These are phyloP conservation scores for Otolemur garnettii DNA, from an alignment of 2,113 vertebrate species.

Conservation along the genomic window DNA sequence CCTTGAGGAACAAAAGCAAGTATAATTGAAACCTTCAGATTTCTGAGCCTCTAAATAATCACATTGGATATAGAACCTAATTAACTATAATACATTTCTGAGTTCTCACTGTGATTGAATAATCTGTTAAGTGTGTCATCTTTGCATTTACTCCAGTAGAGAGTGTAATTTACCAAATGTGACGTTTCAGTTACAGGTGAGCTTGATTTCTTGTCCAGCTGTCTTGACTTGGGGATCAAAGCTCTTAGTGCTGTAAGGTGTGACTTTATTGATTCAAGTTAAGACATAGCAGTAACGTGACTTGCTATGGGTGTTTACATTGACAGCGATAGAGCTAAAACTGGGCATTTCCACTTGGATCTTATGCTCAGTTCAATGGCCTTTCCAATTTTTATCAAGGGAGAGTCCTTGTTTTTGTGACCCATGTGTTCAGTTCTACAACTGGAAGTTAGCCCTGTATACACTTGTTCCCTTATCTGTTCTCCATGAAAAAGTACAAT, in stretches of 20 bases:
- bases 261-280: neutral
- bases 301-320: neutral
- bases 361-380: neutral
- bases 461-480: conserved; percentile 21
- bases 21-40: neutral
- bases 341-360: neutral
- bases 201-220: neutral
- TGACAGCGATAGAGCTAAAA: neutral
- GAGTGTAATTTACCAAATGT: neutral
- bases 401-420: neutral
- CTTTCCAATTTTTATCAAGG: conserved; percentile 25
- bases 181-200: neutral
- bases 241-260: neutral
- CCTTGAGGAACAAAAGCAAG: conserved; percentile 35
- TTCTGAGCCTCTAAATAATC: neutral
- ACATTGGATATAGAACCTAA: neutral
- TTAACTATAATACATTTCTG: neutral
- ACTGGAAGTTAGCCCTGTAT: neutral
- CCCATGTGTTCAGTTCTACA: neutral
- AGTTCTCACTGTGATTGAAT: neutral
- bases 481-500: neutral
- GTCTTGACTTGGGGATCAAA: neutral
- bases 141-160: neutral
- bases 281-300: neutral
- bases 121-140: neutral